Percentiles rank a stretch among this genome's conserved stretches.
phyloP scores from a whole-genome alignment of 1,140 invertebrate species.

The fruit fly (Drosophila melanogaster) region DNA sequence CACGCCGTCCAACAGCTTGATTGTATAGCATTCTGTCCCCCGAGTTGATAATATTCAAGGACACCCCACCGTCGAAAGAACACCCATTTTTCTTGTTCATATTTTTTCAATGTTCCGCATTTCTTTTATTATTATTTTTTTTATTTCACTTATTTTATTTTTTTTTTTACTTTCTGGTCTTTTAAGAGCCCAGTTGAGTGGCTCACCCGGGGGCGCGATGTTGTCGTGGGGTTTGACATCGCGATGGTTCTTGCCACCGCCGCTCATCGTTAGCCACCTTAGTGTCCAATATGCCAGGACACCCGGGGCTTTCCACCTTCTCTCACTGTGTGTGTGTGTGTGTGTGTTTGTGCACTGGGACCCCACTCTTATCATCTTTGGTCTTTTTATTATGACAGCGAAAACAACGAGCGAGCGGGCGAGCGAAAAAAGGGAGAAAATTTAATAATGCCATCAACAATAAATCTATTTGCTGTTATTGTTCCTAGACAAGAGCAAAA shows the following conservation, averaged over 20 bases:
- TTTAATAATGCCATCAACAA: conserved; percentile 82
- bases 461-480: conserved; percentile 79
- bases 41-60: conserved; percentile 22
- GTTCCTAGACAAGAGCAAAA: conserved; percentile 65
- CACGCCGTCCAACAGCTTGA: conserved; percentile 6
- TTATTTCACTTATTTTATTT: conserved; percentile 11
- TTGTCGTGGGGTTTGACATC: conserved; percentile 70
- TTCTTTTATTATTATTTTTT: conserved; percentile 34
- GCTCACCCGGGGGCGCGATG: conserved; percentile 61
- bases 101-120: conserved; percentile 35
- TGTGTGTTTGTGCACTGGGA: background rate
- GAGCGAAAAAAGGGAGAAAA: conserved; percentile 58
- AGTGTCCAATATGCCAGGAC: conserved; percentile 43
- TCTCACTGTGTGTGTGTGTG: background rate
- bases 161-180: conserved; percentile 4
- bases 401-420: conserved; percentile 30
- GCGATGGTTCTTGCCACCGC: conserved; percentile 44
- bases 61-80: background rate
- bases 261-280: conserved; percentile 68
- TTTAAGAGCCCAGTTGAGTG: conserved; percentile 28
- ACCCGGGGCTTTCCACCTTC: conserved; percentile 26
- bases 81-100: conserved; percentile 19
- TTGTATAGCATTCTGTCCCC: conserved; percentile 3
- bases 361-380: conserved; percentile 19
- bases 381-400: conserved; percentile 73